A percentile compares a stretch with the other conserved stretches of the same genome.
Evolutionary conservation across 1,140 invertebrate genomes (phyloP).

Genomic region (Sycophila sp.): DNA sequence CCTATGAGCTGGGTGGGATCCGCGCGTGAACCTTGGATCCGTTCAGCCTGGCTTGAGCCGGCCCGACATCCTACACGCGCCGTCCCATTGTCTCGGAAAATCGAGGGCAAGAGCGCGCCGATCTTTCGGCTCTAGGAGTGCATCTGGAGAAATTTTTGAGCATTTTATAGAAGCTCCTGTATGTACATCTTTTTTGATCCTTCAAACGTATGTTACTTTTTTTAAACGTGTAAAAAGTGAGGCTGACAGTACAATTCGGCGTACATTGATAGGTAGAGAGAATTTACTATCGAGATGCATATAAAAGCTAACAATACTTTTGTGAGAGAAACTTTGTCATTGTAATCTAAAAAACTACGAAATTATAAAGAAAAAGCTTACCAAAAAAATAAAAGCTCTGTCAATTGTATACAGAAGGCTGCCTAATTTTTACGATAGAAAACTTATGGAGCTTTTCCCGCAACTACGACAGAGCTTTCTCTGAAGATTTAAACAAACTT

Average conservation of each 20-base stretch:
- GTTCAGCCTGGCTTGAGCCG: constrained; percentile 14
- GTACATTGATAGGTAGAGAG: background rate
- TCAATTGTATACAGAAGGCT: too few species aligned
- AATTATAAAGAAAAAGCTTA: too few species aligned
- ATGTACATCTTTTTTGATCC: too few species aligned
- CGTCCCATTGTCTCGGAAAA: background rate
- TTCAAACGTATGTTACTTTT: too few species aligned
- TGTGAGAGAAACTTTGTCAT: too few species aligned
- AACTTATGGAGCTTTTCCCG: too few species aligned
- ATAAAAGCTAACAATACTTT: too few species aligned
- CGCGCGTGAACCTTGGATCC: constrained; percentile 19
- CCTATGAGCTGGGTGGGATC: background rate
- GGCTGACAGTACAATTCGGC: background rate
- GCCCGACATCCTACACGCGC: background rate
- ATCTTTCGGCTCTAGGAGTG: background rate
- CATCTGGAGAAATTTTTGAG: background rate
- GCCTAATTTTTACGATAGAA: too few species aligned
- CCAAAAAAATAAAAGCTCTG: too few species aligned
- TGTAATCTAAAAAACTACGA: too few species aligned
- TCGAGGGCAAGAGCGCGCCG: constrained; percentile 19
- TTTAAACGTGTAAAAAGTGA: background rate
- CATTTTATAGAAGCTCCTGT: background rate
- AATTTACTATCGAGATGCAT: too few species aligned
- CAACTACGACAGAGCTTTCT: too few species aligned
- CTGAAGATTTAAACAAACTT: background rate